Base-by-base conservation (phyloP, 2,888 invertebrate genomes). In the Phengaris alcon region DNA sequence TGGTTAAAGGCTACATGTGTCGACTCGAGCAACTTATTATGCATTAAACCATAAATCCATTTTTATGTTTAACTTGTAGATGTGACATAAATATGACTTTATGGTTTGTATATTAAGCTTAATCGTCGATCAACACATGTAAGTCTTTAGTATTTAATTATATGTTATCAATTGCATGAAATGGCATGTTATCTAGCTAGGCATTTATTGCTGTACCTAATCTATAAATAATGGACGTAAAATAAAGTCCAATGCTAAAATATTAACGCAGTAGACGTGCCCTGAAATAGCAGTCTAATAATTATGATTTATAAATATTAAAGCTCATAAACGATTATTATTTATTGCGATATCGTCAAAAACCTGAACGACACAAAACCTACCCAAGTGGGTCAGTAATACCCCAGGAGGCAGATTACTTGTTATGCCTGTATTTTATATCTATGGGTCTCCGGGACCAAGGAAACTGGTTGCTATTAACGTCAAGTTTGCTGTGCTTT, bases 371-470 rank as follows among this genome's bases (percentile, higher is more conserved):
- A 35, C 72, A 52, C 35, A 54, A 72, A 22, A 35, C 48, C 48
- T 48, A 46, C 68, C 6, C n/a, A 88, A 86, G 82, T 88, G 82
- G 90, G 90, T 90, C 89, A 90, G 89, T 85, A 83, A 86, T 82
- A 84, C 86, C 85, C 86, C 75, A 78, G 81, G 77, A 76, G 77
- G 52, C 35, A 13, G 44, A 70, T 51, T 68, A n/a, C 68, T 68
- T 64, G 64, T 70, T 76, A 77, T 74, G 75, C 68, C 73, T 70
- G 77, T 77, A 76, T 77, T 79, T 76, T 76, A 77, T 79, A 77
- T 77, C 76, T 76, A 74, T 68, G 74, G 69, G 12, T 64, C 69
- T 64, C 55, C 22, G 44, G 70, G 68, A 12, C 35, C 75, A 70
- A 59, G 72, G 74, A 75, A 79, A 75, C 52, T 72, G 72, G 72